These are phyloP conservation scores for Chamaea fasciata DNA, from an alignment of 2,113 vertebrate genomes.

Conservation along the genomic window DNA sequence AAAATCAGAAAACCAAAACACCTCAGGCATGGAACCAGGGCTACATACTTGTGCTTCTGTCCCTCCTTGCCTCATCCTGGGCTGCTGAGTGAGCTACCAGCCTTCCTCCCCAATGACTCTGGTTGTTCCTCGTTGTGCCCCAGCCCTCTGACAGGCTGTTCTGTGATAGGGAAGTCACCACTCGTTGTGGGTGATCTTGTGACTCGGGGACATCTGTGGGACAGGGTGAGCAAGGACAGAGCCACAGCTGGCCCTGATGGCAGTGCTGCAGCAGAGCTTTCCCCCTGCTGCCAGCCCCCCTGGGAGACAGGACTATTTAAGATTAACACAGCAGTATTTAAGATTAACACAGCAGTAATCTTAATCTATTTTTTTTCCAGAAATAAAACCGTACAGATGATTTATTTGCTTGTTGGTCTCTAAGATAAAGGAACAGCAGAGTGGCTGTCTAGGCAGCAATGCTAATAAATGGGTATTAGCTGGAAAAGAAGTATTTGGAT, in stretches of 20 bases:
- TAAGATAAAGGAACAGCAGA: neutral
- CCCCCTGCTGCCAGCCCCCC: neutral
- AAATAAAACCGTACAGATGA: neutral
- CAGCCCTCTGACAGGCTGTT: neutral
- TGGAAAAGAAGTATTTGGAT: neutral
- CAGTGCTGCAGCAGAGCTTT: neutral
- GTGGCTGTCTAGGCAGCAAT: neutral
- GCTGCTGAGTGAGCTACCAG: neutral
- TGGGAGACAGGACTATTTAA: neutral
- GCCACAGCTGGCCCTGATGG: neutral
- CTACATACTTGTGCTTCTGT: neutral
- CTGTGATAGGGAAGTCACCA: accelerated
- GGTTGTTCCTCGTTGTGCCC: neutral
- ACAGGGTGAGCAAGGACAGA: neutral
- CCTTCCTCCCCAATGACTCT: neutral
- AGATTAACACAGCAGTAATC: neutral
- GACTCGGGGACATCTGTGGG: neutral
- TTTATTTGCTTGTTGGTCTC: neutral
- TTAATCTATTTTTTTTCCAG: neutral
- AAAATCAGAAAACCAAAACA: too few relatives aligned
- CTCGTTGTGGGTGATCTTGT: neutral
- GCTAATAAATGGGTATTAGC: neutral
- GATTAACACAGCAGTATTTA: neutral
- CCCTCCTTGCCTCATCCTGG: neutral
- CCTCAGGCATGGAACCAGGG: too few relatives aligned